Conservation (phyloP, 2,888 invertebrate genomes). For the Scelioninae gen. 1 region DNA sequence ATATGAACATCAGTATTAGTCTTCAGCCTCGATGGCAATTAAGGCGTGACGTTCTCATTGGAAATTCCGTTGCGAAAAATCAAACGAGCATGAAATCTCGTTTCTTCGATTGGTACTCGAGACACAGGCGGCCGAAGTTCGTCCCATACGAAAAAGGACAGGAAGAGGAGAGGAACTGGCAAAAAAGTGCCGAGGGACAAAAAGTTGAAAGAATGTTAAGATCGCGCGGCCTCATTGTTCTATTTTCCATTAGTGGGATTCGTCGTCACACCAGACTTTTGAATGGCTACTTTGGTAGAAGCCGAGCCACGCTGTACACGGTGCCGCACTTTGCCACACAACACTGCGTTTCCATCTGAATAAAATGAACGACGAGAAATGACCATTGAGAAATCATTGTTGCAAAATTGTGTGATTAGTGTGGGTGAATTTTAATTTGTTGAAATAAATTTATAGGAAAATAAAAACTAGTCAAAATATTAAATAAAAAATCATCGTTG, state of each 20-base stretch:
- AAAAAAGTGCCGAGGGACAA: conserved; percentile 46
- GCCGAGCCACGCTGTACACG: not conserved
- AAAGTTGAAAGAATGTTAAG: conserved; percentile 55
- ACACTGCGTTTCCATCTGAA: not conserved
- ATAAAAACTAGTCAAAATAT: too few relatives aligned
- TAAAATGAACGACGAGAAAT: not conserved
- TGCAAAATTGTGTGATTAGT: not conserved
- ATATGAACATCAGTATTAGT: conserved; percentile 57
- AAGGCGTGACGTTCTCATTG: conserved; percentile 73
- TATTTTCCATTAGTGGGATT: conserved; percentile 59
- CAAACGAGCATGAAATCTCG: conserved; percentile 70
- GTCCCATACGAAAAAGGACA: conserved; percentile 41
- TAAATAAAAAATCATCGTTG: too few relatives aligned
- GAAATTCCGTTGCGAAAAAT: conserved; percentile 72
- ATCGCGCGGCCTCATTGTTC: conserved; percentile 60
- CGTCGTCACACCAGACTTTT: conserved; percentile 35
- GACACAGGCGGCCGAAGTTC: conserved; percentile 47
- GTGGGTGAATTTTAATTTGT: too few relatives aligned
- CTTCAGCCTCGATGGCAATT: conserved; percentile 73
- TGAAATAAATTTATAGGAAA: too few relatives aligned
- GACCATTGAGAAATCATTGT: not conserved
- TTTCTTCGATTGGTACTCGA: conserved; percentile 67
- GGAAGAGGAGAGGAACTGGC: conserved; percentile 3
- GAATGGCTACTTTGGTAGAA: conserved; percentile 26
- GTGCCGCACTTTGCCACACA: conserved; percentile 35